phyloP scores from a whole-genome alignment of 2,113 vertebrate genomes.

The Felis chaus region DNA sequence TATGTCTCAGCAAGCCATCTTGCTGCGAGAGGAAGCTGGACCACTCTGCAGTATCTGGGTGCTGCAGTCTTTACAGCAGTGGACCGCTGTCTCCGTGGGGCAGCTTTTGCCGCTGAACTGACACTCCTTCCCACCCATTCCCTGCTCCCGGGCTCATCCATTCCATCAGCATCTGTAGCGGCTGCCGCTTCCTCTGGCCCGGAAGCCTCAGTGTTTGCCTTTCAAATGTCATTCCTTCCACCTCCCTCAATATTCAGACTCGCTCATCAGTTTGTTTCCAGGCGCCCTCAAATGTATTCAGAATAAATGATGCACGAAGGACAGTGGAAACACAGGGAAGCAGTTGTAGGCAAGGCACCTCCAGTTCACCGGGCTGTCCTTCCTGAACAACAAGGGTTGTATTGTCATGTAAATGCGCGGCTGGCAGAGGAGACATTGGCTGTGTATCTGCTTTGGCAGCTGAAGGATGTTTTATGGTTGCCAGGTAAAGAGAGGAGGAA shows the following conservation, averaged over 20 bases:
- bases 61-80: background rate
- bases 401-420: background rate
- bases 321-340: slow-evolving; percentile 64
- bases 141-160: background rate
- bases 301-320: slow-evolving; percentile 74
- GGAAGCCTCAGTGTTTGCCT: slow-evolving; percentile 77
- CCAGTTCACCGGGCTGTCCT: background rate
- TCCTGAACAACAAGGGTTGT: background rate
- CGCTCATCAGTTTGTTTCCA: slow-evolving; percentile 57
- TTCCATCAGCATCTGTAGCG: slow-evolving; percentile 56
- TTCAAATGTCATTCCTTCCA: slow-evolving; percentile 77
- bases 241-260: slow-evolving; percentile 52
- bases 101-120: background rate
- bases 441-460: background rate
- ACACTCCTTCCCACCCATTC: background rate
- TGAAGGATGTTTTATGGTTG: background rate
- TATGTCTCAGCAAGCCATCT: background rate
- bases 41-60: background rate
- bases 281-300: slow-evolving; percentile 48
- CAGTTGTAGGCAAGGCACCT: slow-evolving; percentile 31
- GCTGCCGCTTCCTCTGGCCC: slow-evolving; percentile 60
- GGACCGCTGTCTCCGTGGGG: background rate
- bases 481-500: background rate
- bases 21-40: background rate
- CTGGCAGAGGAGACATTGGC: background rate